Conservation (phyloP, 2,113 vertebrate species). For the Synchiropus splendidus region DNA sequence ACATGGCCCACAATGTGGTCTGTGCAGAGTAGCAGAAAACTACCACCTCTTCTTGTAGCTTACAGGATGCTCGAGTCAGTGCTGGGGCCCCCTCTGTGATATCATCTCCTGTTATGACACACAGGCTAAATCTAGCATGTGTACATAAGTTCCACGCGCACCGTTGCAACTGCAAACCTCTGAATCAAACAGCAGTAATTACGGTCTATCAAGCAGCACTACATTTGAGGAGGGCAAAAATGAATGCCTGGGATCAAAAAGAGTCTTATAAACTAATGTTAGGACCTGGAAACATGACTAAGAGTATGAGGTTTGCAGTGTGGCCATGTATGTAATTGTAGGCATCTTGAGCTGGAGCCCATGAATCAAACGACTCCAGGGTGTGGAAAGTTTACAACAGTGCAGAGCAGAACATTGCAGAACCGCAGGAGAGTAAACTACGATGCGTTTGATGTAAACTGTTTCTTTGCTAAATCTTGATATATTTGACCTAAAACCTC, state of each 20-base stretch:
- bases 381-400: not conserved
- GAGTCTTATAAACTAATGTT: slow-evolving; percentile 4
- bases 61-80: slow-evolving; percentile 14
- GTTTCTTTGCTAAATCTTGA: no score
- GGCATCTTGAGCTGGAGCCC: slow-evolving; percentile 3
- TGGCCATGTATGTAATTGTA: slow-evolving; percentile 9
- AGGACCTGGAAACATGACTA: slow-evolving; percentile 8
- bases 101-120: slow-evolving; percentile 58
- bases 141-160: slow-evolving; percentile 15
- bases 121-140: slow-evolving; percentile 30
- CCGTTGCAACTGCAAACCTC: slow-evolving; percentile 27
- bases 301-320: not conserved
- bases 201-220: no score
- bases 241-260: slow-evolving; percentile 28
- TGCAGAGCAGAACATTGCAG: not conserved
- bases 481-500: no score
- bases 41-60: slow-evolving; percentile 1
- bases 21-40: no score
- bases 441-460: not conserved
- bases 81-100: slow-evolving; percentile 16
- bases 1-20: no score
- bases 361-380: slow-evolving; percentile 11
- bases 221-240: no score
- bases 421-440: not conserved
- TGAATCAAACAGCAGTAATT: slow-evolving; percentile 19